phyloP scores from a whole-genome alignment of 2,797 vertebrate genomes.

The Brachymystax lenok region DNA sequence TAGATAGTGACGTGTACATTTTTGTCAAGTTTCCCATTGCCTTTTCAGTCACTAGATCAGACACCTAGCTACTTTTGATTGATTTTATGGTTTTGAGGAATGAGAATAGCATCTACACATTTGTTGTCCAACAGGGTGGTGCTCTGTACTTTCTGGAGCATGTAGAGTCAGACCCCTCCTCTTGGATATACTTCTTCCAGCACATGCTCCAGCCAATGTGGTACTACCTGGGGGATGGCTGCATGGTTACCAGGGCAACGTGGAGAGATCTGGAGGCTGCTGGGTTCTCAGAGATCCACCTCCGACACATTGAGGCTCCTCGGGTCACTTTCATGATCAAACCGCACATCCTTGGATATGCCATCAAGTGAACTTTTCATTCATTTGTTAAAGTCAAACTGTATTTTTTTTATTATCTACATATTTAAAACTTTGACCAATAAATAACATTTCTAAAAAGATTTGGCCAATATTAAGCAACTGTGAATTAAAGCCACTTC shows the following conservation, averaged over 20 bases:
- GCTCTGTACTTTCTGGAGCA: constrained; percentile 79
- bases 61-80: neutral
- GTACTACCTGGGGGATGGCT: constrained; percentile 81
- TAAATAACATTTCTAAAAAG: neutral
- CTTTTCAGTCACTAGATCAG: neutral
- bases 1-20: neutral
- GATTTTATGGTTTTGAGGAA: neutral
- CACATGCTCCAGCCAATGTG: constrained; percentile 77
- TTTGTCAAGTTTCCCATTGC: neutral
- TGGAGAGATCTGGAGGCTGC: constrained; percentile 82
- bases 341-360: constrained; percentile 79
- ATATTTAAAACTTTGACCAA: neutral
- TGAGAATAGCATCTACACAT: neutral
- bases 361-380: constrained; percentile 68
- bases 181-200: constrained; percentile 82
- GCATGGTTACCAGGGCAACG: constrained; percentile 72
- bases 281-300: constrained; percentile 80
- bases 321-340: constrained; percentile 60
- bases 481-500: neutral
- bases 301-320: constrained; percentile 64
- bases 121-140: constrained; percentile 68
- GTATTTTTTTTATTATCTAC: neutral
- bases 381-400: too few relatives aligned
- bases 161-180: constrained; percentile 65
- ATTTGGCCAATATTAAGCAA: neutral